phyloP scores from a whole-genome alignment of 1,140 invertebrate genomes.

The Pararge aegeria region DNA sequence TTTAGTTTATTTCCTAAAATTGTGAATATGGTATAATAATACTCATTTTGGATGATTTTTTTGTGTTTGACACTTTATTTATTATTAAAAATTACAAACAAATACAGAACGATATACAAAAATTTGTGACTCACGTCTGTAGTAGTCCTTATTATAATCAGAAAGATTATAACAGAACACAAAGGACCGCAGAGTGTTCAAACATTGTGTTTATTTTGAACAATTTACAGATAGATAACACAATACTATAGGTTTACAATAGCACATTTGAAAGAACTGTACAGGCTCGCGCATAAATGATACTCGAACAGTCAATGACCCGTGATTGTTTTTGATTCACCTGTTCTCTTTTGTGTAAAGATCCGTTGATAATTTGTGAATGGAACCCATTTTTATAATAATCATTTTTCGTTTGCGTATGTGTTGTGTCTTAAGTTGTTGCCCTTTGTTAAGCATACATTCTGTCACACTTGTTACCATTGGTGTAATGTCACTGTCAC shows the following conservation, averaged over 20 bases:
- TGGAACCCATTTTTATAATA: conserved; percentile 21
- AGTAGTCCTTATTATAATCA: conserved; percentile 50
- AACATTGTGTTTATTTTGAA: conserved; percentile 56
- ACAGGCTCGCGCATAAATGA: conserved; percentile 52
- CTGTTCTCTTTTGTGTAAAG: conserved; percentile 34
- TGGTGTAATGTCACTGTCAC: too few relatives aligned
- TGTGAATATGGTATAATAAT: too few relatives aligned
- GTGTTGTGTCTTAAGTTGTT: conserved; percentile 8
- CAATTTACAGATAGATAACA: conserved; percentile 59
- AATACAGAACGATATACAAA: neutral
- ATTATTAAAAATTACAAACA: too few relatives aligned
- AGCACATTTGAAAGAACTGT: conserved; percentile 58
- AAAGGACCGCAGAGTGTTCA: conserved; percentile 37
- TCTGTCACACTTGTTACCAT: neutral
- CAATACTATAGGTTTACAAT: conserved; percentile 61
- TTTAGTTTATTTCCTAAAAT: too few relatives aligned
- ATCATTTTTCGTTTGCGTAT: conserved; percentile 17
- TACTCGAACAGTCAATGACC: conserved; percentile 53
- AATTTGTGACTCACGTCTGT: conserved; percentile 14
- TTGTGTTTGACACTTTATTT: too few relatives aligned
- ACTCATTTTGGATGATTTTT: too few relatives aligned
- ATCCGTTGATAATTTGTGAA: conserved; percentile 35
- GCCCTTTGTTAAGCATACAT: neutral
- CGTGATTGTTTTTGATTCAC: conserved; percentile 39
- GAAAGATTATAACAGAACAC: conserved; percentile 45